These are phyloP conservation scores for Epizoanthus stellaris DNA, from an alignment of 92 coral and sea anemone species.

Conservation along the genomic window DNA sequence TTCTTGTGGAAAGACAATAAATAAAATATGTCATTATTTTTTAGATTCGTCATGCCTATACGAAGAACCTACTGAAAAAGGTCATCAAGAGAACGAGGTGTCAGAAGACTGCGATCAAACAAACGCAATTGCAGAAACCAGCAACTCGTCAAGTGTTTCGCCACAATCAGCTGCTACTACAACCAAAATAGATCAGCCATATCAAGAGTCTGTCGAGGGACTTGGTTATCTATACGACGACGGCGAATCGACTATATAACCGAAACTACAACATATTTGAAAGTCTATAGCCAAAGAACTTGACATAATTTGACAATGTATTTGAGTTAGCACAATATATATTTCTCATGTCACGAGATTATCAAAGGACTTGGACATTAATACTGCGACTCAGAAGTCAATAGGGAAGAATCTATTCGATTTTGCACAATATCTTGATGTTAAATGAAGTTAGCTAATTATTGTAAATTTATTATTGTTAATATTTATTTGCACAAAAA, in stretches of 20 bases:
- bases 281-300: background rate
- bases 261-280: background rate
- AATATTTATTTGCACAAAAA: too few relatives aligned
- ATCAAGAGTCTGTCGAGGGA: too few relatives aligned
- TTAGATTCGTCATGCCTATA: conserved; percentile 28
- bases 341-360: too few relatives aligned
- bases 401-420: too few relatives aligned
- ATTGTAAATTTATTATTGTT: too few relatives aligned
- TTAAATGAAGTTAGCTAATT: too few relatives aligned
- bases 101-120: background rate
- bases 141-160: background rate
- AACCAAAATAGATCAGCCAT: background rate
- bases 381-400: too few relatives aligned
- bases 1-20: background rate
- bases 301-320: too few relatives aligned
- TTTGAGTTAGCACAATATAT: too few relatives aligned
- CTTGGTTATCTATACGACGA: background rate
- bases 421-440: too few relatives aligned
- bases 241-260: background rate
- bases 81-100: background rate
- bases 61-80: conserved; percentile 21
- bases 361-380: too few relatives aligned
- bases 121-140: background rate
- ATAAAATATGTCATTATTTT: background rate
- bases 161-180: background rate